These are phyloP conservation scores for Helicolenus hilgendorfi DNA, from an alignment of 2,797 vertebrate genomes.

Conservation along the genomic window DNA sequence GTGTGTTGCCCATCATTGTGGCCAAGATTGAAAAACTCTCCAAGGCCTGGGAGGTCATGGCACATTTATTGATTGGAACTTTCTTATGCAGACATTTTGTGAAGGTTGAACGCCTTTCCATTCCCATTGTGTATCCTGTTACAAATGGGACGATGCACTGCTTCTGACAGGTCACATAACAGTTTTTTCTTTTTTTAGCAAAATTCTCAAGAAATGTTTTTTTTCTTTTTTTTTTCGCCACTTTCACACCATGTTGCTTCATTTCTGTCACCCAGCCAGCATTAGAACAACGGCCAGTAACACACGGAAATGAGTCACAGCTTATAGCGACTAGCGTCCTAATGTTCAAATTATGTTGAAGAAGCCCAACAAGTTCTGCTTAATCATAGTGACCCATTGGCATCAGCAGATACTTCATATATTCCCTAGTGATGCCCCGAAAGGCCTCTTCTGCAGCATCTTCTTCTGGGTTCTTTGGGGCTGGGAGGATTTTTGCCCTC, in stretches of 20 bases:
- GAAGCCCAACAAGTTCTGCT: background rate
- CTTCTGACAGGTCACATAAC: conserved; percentile 37
- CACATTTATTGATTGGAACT: conserved; percentile 80
- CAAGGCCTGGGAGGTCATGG: conserved; percentile 61
- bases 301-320: background rate
- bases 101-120: conserved; percentile 71
- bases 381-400: background rate
- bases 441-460: background rate
- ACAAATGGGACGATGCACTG: conserved; percentile 52
- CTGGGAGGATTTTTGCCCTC: background rate
- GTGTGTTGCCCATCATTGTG: conserved; percentile 71
- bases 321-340: background rate
- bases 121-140: conserved; percentile 57
- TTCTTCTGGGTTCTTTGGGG: background rate
- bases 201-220: conserved; percentile 22
- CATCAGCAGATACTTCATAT: background rate
- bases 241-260: background rate
- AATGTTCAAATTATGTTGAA: background rate
- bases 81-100: conserved; percentile 76
- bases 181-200: conserved; percentile 18
- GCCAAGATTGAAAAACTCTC: conserved; percentile 78
- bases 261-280: background rate
- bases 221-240: background rate
- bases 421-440: background rate
- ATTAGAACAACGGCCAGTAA: background rate